Conservation (phyloP, 2,888 invertebrate species). For the Nudaria mundana region DNA sequence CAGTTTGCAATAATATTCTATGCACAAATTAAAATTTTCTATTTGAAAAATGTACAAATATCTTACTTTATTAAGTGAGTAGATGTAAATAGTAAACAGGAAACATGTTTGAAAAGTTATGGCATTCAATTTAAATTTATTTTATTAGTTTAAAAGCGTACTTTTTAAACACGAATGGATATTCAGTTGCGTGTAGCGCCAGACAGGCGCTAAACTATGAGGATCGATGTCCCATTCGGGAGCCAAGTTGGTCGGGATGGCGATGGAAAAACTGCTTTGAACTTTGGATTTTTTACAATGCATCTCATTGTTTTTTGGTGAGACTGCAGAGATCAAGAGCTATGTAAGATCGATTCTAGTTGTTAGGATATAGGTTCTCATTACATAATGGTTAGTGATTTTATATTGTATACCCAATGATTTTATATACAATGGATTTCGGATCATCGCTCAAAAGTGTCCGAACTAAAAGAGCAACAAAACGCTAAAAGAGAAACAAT, state of each 20-base stretch:
- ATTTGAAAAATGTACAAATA: conserved; percentile 4
- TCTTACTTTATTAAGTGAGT: conserved; percentile 5
- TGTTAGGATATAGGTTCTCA: no score
- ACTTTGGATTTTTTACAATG: conserved; percentile 33
- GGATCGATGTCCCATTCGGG: conserved; percentile 65
- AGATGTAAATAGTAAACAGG: conserved; percentile 10
- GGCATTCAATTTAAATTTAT: conserved; percentile 10
- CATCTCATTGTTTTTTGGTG: conserved; percentile 22
- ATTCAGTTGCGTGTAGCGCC: conserved; percentile 49
- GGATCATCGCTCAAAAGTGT: no score
- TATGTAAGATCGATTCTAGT: no score
- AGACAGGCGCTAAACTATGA: conserved; percentile 51
- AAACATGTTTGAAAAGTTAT: conserved; percentile 8
- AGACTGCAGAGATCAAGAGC: no score
- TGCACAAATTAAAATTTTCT: neutral
- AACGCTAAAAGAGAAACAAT: no score
- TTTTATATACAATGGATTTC: no score
- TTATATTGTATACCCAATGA: no score
- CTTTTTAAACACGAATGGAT: conserved; percentile 25
- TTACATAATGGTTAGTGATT: no score
- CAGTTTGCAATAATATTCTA: no score
- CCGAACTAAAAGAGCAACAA: no score
- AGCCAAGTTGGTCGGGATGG: conserved; percentile 46
- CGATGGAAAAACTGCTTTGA: conserved; percentile 44
- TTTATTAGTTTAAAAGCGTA: conserved; percentile 30